Base-by-base conservation (phyloP, 2,888 invertebrate species). In the Blomia tropicalis region DNA sequence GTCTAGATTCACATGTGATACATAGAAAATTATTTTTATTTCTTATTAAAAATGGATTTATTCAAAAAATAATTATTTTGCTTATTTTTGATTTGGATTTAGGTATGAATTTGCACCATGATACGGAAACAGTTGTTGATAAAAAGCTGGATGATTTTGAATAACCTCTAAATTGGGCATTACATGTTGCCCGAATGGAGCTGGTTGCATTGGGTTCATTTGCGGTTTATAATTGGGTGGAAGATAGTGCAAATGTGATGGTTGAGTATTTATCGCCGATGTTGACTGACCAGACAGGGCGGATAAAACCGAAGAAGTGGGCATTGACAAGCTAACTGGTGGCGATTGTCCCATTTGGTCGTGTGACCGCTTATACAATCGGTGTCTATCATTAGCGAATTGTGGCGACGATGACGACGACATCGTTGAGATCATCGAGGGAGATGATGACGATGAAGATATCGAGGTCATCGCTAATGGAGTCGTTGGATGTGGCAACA, bases 311-410 rank as follows among this genome's bases (percentile, higher is more conserved):
- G 11, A 7, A 47, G 51, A 25, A 19, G 51, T 47, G 7, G 51
- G 51, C 27, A 27, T 22, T 14, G 14, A n/a, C 41, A 41, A 41
- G 41, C n/a, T 41, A 27, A 14, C n/a, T 25, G 22, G n/a, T n/a
- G 51, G 27, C n/a, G 51, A 47, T 47, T 7, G 14, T 47, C 7
- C 7, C 22, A n/a, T 14, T 19, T 47, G 51, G 5, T 47, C 51
- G 51, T 47, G 51, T 14, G 51, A 14, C 14, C 51, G 51, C 51
- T 47, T 47, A n/a, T 47, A 47, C 51, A 47, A 11, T 47, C 51
- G 51, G n/a, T 47, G 51, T 7, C 51, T 7, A 27, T 47, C 51
- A 47, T 27, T 47, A 11, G 7, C 7, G 17, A 36, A 36, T 36
- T 7, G 36, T 36, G 36, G 17, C 22, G 51, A 19, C n/a, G 22